Conservation (phyloP, 2,113 vertebrate species). For the Chlorocebus sabaeus region DNA sequence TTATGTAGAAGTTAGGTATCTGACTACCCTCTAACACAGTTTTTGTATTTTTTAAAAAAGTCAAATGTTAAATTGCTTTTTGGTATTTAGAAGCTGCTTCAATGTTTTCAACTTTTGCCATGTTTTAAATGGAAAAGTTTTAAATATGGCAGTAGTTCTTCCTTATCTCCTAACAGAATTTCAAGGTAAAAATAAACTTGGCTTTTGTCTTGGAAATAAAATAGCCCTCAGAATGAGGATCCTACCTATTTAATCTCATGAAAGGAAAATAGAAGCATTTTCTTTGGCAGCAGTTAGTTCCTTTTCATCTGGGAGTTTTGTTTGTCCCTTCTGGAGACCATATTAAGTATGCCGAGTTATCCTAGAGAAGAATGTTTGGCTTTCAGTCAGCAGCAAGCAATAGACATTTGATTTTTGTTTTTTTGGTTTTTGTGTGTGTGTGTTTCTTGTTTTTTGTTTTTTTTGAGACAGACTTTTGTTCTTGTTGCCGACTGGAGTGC, state of each 20-base stretch:
- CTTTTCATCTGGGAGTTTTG: background rate
- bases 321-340: constrained; percentile 13
- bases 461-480: too few species aligned
- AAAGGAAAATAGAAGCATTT: background rate
- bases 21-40: background rate
- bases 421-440: background rate
- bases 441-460: too few species aligned
- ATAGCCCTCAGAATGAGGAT: background rate
- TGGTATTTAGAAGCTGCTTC: background rate
- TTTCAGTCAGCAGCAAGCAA: constrained; percentile 5
- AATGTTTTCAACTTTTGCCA: background rate
- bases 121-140: constrained; percentile 13
- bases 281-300: background rate
- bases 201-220: constrained; percentile 20
- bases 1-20: background rate
- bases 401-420: constrained; percentile 8
- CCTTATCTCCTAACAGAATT: background rate
- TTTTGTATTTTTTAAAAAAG: background rate
- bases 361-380: constrained; percentile 21
- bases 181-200: constrained; percentile 41
- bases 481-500: too few species aligned
- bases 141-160: background rate
- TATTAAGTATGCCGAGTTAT: constrained; percentile 23
- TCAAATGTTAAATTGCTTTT: constrained; percentile 26
- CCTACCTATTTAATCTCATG: background rate